phyloP scores from a whole-genome alignment of 1,140 invertebrate genomes.

The Bilobella aurantiaca region DNA sequence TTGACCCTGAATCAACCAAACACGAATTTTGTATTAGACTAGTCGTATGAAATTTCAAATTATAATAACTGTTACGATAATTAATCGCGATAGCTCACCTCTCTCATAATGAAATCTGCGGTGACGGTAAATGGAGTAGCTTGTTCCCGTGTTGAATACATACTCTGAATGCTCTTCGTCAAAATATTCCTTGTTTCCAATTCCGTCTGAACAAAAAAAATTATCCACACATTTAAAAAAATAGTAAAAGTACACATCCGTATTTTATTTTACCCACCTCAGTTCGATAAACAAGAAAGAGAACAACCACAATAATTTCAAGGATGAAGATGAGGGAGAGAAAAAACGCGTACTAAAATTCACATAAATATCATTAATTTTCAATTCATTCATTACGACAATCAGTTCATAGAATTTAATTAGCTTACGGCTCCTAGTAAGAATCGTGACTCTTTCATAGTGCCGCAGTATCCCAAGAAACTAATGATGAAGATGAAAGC shows the following conservation, averaged over 20 bases:
- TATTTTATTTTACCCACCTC: slow-evolving; percentile 42
- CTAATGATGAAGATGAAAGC: slow-evolving; percentile 69
- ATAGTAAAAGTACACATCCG: neutral
- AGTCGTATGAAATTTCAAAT: too few relatives aligned
- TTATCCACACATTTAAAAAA: neutral
- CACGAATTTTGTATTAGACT: neutral
- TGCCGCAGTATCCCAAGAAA: slow-evolving; percentile 72
- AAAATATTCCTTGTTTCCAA: slow-evolving; percentile 31
- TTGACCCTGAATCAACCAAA: slow-evolving; percentile 47
- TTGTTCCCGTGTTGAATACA: slow-evolving; percentile 37
- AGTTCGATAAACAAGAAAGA: slow-evolving; percentile 57
- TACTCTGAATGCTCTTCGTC: slow-evolving; percentile 34
- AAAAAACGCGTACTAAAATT: slow-evolving; percentile 54
- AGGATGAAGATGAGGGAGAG: slow-evolving; percentile 57
- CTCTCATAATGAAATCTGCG: slow-evolving; percentile 37
- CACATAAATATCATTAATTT: slow-evolving; percentile 15
- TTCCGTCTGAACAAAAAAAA: slow-evolving; percentile 33
- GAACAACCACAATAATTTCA: slow-evolving; percentile 58
- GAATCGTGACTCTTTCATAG: slow-evolving; percentile 67
- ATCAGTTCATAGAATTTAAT: neutral
- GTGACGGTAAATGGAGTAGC: slow-evolving; percentile 38
- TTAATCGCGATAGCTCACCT: too few relatives aligned
- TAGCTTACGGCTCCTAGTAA: slow-evolving; percentile 62
- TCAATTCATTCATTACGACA: neutral
- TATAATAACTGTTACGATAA: too few relatives aligned